These are phyloP conservation scores for Hybos culiciformis DNA, from an alignment of 2,888 invertebrate species.

Conservation along the genomic window DNA sequence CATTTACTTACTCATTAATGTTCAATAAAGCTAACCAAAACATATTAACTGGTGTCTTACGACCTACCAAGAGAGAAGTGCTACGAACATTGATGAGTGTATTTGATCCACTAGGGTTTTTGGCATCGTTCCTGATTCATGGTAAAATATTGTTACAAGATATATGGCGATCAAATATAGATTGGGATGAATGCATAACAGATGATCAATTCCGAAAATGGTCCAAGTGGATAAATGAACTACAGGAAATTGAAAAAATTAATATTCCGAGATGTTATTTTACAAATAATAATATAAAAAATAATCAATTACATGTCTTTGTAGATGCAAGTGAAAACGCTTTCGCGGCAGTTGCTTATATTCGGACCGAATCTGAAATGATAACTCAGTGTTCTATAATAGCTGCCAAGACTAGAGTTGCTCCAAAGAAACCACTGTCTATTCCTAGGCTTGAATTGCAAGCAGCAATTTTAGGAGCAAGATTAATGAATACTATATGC, in stretches of 20 bases:
- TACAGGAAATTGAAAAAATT: constrained; percentile 7
- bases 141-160: constrained; percentile 15
- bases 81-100: constrained; percentile 12
- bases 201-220: constrained; percentile 7
- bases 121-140: too few species aligned
- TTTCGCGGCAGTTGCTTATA: constrained; percentile 1
- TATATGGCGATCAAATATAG: constrained; percentile 12
- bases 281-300: too few species aligned
- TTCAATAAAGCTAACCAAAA: constrained; percentile 11
- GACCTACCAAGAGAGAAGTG: constrained; percentile 13
- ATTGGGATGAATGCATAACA: constrained; percentile 12
- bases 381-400: neutral
- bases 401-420: constrained; percentile 4
- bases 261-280: constrained; percentile 12
- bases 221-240: constrained; percentile 2
- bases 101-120: constrained; percentile 13
- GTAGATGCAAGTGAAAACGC: constrained; percentile 2
- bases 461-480: constrained; percentile 3
- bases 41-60: constrained; percentile 3
- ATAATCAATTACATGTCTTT: constrained; percentile 3
- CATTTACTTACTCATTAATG: constrained; percentile 11
- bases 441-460: constrained; percentile 6
- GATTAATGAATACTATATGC: neutral
- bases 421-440: constrained; percentile 5
- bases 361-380: neutral